Conservation (phyloP, 1,140 invertebrate species). For the Tetragnatha versicolor region DNA sequence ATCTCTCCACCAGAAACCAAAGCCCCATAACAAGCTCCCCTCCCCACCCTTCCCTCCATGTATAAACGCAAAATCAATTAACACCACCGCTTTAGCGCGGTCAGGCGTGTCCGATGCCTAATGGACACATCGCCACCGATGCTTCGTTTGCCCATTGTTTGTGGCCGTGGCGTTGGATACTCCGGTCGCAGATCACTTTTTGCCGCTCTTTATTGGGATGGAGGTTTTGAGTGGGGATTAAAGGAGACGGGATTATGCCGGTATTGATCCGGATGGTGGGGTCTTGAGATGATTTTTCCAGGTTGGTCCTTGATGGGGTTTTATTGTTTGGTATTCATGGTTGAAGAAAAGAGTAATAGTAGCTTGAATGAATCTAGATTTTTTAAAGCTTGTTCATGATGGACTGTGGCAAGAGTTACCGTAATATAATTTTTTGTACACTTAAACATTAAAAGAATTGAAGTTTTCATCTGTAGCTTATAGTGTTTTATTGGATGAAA, state of each 20-base stretch:
- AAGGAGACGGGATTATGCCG: not conserved
- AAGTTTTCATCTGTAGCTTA: no score
- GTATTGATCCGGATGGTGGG: not conserved
- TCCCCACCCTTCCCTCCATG: not conserved
- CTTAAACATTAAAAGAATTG: no score
- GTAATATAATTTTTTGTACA: no score
- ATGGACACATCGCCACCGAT: constrained; percentile 4
- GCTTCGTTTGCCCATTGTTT: not conserved
- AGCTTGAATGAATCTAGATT: no score
- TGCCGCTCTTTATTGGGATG: not conserved
- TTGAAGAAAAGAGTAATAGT: no score
- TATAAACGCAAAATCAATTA: constrained; percentile 15
- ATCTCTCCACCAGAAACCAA: not conserved
- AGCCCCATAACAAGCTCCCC: not conserved
- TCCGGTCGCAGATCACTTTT: not conserved
- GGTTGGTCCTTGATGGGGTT: not conserved
- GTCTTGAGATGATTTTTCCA: not conserved
- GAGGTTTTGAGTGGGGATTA: not conserved
- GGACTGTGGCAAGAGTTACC: no score
- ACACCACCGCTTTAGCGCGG: not conserved
- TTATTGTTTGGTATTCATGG: no score
- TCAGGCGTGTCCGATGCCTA: not conserved
- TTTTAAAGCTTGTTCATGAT: no score
- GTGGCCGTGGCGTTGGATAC: not conserved
- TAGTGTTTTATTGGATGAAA: no score